Evolutionary conservation across 2,113 vertebrate species (phyloP).

Genomic region (Arothron firmamentum): DNA sequence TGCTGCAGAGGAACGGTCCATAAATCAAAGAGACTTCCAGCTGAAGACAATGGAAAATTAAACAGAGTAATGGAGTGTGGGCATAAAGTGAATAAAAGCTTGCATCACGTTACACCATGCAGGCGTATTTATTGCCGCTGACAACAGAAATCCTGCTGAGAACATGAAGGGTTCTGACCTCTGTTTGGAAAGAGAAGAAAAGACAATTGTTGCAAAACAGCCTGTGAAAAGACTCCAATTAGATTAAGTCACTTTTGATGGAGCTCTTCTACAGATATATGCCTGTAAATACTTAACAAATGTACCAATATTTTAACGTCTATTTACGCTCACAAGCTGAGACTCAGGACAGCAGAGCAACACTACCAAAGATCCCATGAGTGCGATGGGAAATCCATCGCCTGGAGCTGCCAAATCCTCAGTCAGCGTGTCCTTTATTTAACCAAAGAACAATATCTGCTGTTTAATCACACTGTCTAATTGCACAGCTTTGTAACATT

Average conservation of each 20-base stretch:
- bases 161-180: slow-evolving; percentile 28
- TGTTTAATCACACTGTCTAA: slow-evolving; percentile 28
- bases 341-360: no score
- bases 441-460: slow-evolving; percentile 38
- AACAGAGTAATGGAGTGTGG: slow-evolving; percentile 63
- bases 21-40: slow-evolving; percentile 50
- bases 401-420: slow-evolving; percentile 10
- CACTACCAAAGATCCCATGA: no score
- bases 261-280: no score
- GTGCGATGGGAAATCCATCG: no score
- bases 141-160: slow-evolving; percentile 32
- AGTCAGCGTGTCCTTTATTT: slow-evolving; percentile 30
- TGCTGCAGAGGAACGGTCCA: slow-evolving; percentile 42
- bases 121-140: slow-evolving; percentile 31
- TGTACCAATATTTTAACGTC: no score
- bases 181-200: not conserved
- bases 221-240: not conserved
- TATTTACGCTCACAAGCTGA: no score
- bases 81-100: slow-evolving; percentile 34
- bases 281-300: no score
- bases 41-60: slow-evolving; percentile 55
- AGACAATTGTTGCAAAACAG: not conserved
- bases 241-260: not conserved
- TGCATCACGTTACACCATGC: slow-evolving; percentile 40
- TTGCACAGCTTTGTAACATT: slow-evolving; percentile 28